Base-by-base conservation (phyloP, 2,888 invertebrate species). In the Apocheima hispidaria region DNA sequence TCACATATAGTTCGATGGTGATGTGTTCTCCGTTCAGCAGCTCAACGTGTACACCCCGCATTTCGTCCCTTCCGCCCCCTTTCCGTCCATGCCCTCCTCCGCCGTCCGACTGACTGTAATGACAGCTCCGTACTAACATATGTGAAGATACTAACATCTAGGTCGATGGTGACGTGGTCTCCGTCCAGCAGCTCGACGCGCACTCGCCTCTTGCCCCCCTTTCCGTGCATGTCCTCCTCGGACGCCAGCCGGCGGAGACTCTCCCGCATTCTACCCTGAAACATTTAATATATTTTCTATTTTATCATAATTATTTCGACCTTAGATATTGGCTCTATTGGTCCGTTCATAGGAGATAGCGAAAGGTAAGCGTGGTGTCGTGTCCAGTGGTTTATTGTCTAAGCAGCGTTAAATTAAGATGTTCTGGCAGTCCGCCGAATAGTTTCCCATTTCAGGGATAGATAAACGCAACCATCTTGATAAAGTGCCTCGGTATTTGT, bases 131-230 rank as follows among this genome's bases (percentile, higher is more conserved):
- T 23, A 4, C 26, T 6, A 26, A 14, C 9, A 18, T 18, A 38
- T 38, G 18, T 40, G 9, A 40, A 35, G 35, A n/a, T 3, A 68
- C 85, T 75, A 20, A 90, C 91, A 79, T 98, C 97, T 64, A 98
- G 94, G 68, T 96, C 95, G 48, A 97, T 93, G 74, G 97, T 97
- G 83, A 96, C 93, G 59, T 96, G 94, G 51, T 96, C 96, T 58
- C 97, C 97, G 89, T 98, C 98, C 56, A 98, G 93, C 73, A 98
- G 94, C 68, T 96, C 95, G 52, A 98, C 94, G 73, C 96, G 94
- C 40, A 97, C 96, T 49, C 96, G 94, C 93, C 75, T 66, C 71
- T 84, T 78, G 59, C 78, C 81, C 49, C 78, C 80, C 77, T 70
- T 74, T 48, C 79, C 73, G 59, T 75, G 76, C 70, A 74, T 72